Conservation (phyloP, 2,113 vertebrate genomes). For the Ictidomys tridecemlineatus region DNA sequence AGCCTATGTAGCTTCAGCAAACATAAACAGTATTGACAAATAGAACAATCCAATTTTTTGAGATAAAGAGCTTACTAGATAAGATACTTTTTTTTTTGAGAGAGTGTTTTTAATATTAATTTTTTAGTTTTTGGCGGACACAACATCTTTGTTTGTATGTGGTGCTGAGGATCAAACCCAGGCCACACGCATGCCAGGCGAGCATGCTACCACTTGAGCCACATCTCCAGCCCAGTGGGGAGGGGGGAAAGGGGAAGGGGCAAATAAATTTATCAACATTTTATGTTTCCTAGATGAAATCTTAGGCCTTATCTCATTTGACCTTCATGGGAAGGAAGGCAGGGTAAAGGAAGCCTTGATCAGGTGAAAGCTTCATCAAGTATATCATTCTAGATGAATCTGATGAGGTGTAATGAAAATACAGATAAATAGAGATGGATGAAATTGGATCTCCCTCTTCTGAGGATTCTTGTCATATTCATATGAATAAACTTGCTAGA, state of each 20-base stretch:
- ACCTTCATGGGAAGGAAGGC: not conserved
- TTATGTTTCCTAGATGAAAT: not conserved
- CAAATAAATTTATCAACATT: not conserved
- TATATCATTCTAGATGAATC: conserved; percentile 14
- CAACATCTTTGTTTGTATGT: no score
- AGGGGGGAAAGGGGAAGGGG: no score
- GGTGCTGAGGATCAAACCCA: no score
- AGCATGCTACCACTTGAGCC: no score
- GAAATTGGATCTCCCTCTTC: not conserved
- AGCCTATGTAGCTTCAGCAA: not conserved
- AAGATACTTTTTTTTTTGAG: not conserved
- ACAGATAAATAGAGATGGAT: not conserved
- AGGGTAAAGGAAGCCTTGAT: not conserved
- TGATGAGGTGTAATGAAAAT: conserved; percentile 27
- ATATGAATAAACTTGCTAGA: not conserved
- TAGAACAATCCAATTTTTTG: not conserved
- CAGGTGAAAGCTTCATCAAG: not conserved
- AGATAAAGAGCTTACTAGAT: conserved; percentile 18
- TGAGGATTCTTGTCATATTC: not conserved
- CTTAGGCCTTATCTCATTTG: not conserved
- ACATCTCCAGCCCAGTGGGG: no score
- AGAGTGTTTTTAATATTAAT: no score
- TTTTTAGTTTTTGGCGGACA: no score
- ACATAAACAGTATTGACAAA: not conserved
- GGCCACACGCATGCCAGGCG: no score